These are phyloP conservation scores for Pterocles orientalis DNA, from an alignment of 2,113 vertebrate genomes.

Conservation along the genomic window DNA sequence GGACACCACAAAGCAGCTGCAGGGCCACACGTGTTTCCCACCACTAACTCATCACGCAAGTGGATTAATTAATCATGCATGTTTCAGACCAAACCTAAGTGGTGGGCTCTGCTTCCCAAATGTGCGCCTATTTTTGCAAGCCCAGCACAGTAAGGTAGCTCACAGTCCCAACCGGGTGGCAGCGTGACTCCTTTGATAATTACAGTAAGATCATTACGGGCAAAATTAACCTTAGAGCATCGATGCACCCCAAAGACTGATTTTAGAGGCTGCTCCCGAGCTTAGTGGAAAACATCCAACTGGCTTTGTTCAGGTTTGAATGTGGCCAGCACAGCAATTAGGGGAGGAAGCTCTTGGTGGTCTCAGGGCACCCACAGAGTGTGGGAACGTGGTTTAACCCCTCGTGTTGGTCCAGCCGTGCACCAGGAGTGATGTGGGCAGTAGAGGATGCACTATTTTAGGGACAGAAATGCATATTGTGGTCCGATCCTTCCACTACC, in stretches of 20 bases:
- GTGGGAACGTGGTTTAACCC: background rate
- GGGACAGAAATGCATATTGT: accelerated
- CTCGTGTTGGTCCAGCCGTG: background rate
- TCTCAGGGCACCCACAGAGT: accelerated
- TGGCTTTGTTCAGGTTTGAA: background rate
- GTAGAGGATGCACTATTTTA: accelerated
- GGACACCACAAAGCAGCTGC: accelerated
- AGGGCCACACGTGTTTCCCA: background rate
- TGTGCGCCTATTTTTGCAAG: accelerated
- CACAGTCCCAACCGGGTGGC: accelerated
- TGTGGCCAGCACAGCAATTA: background rate
- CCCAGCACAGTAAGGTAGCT: accelerated
- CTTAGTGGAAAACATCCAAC: background rate
- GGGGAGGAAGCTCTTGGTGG: background rate
- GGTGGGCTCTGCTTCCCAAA: accelerated
- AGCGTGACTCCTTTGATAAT: accelerated
- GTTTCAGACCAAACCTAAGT: accelerated
- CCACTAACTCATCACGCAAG: accelerated
- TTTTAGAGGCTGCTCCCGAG: background rate
- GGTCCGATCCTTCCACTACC: too few relatives aligned
- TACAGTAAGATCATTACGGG: accelerated
- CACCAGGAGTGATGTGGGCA: background rate
- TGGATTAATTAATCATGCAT: accelerated
- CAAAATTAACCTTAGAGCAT: accelerated
- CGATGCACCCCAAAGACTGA: accelerated